Evolutionary conservation across 2,797 vertebrate species (phyloP).

Genomic region (Fringilla coelebs): DNA sequence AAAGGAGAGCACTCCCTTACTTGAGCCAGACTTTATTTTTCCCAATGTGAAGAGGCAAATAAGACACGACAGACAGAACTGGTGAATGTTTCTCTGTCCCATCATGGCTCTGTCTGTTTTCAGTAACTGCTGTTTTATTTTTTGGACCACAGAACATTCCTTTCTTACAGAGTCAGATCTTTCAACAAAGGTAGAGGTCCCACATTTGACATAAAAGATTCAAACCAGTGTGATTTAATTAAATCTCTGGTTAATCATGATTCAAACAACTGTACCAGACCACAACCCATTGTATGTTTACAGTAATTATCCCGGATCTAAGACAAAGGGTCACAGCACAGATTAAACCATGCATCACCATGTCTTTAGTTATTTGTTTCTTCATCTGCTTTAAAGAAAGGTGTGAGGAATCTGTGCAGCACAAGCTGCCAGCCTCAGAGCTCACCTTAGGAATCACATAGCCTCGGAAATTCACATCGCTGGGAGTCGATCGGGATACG

Average conservation of each 20-base stretch:
- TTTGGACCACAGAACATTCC: background rate
- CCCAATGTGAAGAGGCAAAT: background rate
- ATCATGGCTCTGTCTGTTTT: background rate
- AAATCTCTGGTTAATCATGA: background rate
- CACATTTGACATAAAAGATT: background rate
- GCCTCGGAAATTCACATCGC: slow-evolving; percentile 47
- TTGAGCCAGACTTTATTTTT: background rate
- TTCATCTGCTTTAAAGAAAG: background rate
- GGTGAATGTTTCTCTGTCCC: background rate
- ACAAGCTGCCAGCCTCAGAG: background rate
- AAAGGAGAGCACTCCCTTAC: background rate
- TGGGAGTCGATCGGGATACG: slow-evolving; percentile 48
- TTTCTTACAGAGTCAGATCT: background rate
- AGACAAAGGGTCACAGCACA: background rate
- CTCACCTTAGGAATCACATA: slow-evolving; percentile 71
- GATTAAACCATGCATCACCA: fast-evolving
- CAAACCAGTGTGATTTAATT: background rate
- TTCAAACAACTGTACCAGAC: background rate
- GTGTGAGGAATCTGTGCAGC: background rate
- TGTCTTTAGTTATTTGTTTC: background rate
- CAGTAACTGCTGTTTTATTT: background rate
- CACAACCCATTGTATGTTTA: background rate
- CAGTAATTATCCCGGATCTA: background rate
- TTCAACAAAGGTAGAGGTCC: background rate
- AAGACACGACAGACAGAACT: background rate